Conservation (phyloP, 1,140 invertebrate genomes). For the Leptoteleia sp. region DNA sequence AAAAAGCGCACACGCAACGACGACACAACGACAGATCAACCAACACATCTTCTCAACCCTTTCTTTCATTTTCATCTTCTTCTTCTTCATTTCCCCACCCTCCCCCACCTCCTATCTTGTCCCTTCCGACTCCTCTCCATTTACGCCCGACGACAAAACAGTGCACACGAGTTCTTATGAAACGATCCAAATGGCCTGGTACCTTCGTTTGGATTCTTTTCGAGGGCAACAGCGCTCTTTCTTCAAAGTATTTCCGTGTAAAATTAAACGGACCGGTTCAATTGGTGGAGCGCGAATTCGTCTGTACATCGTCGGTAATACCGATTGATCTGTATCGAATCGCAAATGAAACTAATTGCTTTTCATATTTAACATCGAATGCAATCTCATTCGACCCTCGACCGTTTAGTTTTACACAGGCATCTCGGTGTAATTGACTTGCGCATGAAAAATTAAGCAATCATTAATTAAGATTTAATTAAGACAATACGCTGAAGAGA, state of each 20-base stretch:
- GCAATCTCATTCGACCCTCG: no score
- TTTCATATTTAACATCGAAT: no score
- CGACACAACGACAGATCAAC: conserved; percentile 53
- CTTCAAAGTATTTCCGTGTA: conserved; percentile 5
- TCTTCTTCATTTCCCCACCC: no score
- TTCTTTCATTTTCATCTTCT: conserved; percentile 5
- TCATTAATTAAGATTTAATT: conserved; percentile 52
- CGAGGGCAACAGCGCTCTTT: conserved; percentile 5
- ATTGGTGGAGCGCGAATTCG: no score
- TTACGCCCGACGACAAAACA: conserved; percentile 9
- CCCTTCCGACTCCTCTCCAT: background rate
- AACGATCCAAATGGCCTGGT: conserved; percentile 1
- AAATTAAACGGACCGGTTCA: conserved; percentile 11
- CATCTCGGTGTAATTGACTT: conserved; percentile 34
- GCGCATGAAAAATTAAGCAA: conserved; percentile 48
- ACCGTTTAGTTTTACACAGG: conserved; percentile 21
- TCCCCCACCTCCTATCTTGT: background rate
- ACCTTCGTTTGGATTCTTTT: conserved; percentile 9
- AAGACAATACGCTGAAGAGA: conserved; percentile 55
- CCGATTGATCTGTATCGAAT: no score
- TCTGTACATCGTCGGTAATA: no score
- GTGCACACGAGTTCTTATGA: conserved; percentile 19
- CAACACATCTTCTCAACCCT: conserved; percentile 17
- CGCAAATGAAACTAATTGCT: no score
- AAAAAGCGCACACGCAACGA: conserved; percentile 61